phyloP scores from a whole-genome alignment of 2,113 vertebrate genomes.

The Notothenia coriiceps region DNA sequence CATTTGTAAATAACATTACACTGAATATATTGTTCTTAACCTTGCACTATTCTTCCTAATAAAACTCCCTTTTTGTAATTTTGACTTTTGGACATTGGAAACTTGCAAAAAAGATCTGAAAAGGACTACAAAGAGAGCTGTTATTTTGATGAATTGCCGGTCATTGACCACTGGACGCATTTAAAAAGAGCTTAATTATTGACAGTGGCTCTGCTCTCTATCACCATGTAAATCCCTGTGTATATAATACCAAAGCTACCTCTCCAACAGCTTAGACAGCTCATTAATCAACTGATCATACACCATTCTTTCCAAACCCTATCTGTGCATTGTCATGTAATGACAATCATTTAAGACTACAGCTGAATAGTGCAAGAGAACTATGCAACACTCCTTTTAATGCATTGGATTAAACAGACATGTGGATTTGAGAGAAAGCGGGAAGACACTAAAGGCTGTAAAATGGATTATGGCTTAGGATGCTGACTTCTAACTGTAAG shows the following conservation, averaged over 20 bases:
- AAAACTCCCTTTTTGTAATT: neutral
- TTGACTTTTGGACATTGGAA: neutral
- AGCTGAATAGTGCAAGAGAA: neutral
- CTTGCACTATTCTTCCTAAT: neutral
- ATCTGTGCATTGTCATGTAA: slow-evolving; percentile 41
- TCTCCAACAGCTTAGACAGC: slow-evolving; percentile 34
- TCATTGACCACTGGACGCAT: slow-evolving; percentile 29
- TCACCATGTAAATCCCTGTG: slow-evolving; percentile 50
- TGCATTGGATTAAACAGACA: neutral
- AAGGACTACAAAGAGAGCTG: slow-evolving; percentile 27
- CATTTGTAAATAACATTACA: no score
- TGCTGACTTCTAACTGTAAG: slow-evolving; percentile 8
- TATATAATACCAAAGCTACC: slow-evolving; percentile 16
- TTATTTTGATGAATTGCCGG: slow-evolving; percentile 31
- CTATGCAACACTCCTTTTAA: slow-evolving; percentile 2
- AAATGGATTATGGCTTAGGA: neutral
- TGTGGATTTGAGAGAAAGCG: neutral
- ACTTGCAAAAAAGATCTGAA: slow-evolving; percentile 32
- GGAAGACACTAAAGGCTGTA: neutral
- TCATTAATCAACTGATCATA: slow-evolving; percentile 53
- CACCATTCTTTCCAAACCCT: slow-evolving; percentile 43
- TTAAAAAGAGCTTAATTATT: slow-evolving; percentile 49
- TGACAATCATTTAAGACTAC: slow-evolving; percentile 45
- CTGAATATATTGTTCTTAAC: neutral
- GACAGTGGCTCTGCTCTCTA: slow-evolving; percentile 51